Base-by-base conservation (phyloP, 2,888 invertebrate genomes). In the Holacanthella duospinosa region DNA sequence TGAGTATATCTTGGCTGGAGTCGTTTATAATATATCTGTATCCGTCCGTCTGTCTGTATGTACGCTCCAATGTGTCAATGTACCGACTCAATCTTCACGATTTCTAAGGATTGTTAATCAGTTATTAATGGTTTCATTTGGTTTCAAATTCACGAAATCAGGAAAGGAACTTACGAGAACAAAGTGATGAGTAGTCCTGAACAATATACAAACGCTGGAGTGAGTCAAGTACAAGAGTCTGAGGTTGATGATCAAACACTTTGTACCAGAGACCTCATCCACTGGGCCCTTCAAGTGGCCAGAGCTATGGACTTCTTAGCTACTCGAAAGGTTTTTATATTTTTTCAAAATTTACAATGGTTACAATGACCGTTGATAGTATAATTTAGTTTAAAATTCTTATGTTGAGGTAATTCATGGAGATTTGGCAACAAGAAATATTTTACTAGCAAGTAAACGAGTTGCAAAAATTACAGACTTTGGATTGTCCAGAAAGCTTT, bases 371-470 rank as follows among this genome's bases (percentile, higher is more conserved):
- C 6, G 16, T 36, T 9, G 16, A 36, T 36, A 16, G 36, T 36
- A 9, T 36, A 36, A 36, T 36, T 36, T 36, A 28, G 6, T 27
- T 28, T 55, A 27, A 27, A 2, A 16, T 24, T 29, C 25, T 29
- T 29, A 21, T 57, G 16, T 24, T 24, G 6, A 59, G 59, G 59
- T 59, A 16, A 59, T 59, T 26, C 59, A 59, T 27, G 59, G 59
- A 26, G 59, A 59, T 28, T 29, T 59, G 59, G 59, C 59, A 19
- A 25, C 59, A 4, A 59, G 59, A 43, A 59, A 43, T 43, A 21
- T 59, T 12, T n/a, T 59, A 2, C 43, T 59, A 1, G 26, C 44
- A 3, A 21, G 26, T 26, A 59, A 2, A 26, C 43, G 44, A 19
- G 24, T 43, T 43, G 59, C 44, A n/a, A 59, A 59, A 26, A 24